Evolutionary conservation across 1,140 invertebrate species (phyloP), one percentile per base, ranked within the genome.

Genomic region (Mamestra configurata): DNA sequence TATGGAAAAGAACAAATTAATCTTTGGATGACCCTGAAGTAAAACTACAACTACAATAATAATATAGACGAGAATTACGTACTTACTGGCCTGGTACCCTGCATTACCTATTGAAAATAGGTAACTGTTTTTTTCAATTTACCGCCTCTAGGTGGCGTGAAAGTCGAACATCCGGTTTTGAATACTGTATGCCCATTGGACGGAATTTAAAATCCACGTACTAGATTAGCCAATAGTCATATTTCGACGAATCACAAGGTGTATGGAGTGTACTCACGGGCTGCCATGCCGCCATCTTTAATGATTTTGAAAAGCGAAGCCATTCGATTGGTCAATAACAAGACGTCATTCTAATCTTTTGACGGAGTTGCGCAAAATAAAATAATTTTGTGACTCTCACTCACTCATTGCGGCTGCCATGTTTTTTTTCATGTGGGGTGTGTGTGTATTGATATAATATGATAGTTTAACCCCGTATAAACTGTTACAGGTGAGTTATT

Each of bases 351-450:
- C 76, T 75, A 87, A 86, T 92, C 87, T 88, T 91, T 91, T 94
- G 92, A 93, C 93, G 92, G 90, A 90, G 92, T 92, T 94, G 92
- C 92, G 92, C 92, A 94, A 93, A 93, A 90, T 90, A 87, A 90
- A 89, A 88, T 81, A 81, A 81, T 80, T 91, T 93, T 93, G 93
- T 90, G 88, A 95, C 92, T 95, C 92, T 93, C 92, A 92, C 91
- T 89, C 84, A 85, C 85, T 93, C 87, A 86, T 88, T 89, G 88
- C 86, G 92, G 91, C 92, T 95, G 93, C 93, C 93, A 95, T 95
- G 93, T 95, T 95, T 94, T 95, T 73, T 95, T 94, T 95, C 92
- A 93, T 93, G 90, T 92, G 91, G 92, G 92, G 91, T 93, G 92
- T 95, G 90, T 95, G 92, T 94, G 88, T 93, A 88, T 92, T 90